These are phyloP conservation scores for Synaphobranchus kaupii DNA, from an alignment of 2,797 vertebrate species.

Conservation along the genomic window DNA sequence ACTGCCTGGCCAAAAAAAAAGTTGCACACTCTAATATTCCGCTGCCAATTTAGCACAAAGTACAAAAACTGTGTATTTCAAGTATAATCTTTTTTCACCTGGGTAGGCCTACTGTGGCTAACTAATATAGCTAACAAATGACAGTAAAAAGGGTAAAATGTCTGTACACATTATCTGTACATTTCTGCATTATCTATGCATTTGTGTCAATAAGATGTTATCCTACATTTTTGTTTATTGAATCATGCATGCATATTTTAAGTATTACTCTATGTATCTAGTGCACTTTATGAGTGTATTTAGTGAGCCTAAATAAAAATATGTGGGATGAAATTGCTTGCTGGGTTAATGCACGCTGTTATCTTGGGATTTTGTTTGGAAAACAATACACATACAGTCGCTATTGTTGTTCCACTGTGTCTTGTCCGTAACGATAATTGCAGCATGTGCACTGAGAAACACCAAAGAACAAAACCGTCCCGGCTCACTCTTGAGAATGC, in stretches of 20 bases:
- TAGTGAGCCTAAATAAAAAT: not conserved
- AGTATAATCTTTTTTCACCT: no score
- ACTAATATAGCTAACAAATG: no score
- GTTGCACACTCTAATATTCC: no score
- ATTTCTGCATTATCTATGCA: not conserved
- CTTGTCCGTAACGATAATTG: not conserved
- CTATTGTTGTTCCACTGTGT: not conserved
- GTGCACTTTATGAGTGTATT: not conserved
- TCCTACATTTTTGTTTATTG: not conserved
- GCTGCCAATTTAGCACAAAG: no score
- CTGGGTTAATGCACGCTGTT: not conserved
- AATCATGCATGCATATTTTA: not conserved
- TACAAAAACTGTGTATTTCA: no score
- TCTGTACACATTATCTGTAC: no score
- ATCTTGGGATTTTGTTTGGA: not conserved
- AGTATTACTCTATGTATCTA: not conserved
- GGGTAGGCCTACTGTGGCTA: no score
- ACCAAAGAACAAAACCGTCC: not conserved
- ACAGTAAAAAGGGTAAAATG: no score
- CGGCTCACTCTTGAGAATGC: not conserved
- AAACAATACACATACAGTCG: not conserved
- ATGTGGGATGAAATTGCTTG: not conserved
- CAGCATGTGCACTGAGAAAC: not conserved
- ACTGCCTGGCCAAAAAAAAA: no score
- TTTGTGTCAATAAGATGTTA: not conserved